A percentile compares a stretch with the other conserved stretches of the same genome.
Conservation (phyloP, 2,888 invertebrate species). For the Megaustenia siamemsis region DNA sequence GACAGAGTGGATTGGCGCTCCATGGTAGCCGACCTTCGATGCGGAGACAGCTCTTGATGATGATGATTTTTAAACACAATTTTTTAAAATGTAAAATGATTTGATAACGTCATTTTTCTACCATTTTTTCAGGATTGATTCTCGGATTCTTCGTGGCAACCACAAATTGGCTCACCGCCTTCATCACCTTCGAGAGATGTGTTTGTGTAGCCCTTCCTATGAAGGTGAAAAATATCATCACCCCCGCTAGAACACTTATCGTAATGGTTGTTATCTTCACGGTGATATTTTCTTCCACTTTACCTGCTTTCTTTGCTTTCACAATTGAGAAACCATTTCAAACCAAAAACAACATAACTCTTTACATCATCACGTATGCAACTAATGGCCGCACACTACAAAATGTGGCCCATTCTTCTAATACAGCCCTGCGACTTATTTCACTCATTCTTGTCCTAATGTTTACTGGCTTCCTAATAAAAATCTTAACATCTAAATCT, state of each 20-base stretch:
- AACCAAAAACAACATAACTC: neutral
- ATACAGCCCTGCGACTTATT: neutral
- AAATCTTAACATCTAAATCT: neutral
- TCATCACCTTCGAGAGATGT: conserved; percentile 30
- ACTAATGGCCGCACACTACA: neutral
- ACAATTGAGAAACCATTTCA: neutral
- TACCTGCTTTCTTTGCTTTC: conserved; percentile 3
- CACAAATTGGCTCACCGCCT: too few relatives aligned
- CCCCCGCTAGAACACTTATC: conserved; percentile 1
- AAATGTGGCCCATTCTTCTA: neutral
- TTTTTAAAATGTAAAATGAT: too few relatives aligned
- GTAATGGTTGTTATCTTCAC: neutral
- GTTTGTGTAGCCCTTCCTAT: conserved; percentile 26
- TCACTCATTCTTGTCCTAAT: neutral
- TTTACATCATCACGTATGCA: neutral
- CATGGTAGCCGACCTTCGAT: too few relatives aligned
- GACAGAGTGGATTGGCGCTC: too few relatives aligned
- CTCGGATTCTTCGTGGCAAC: too few relatives aligned
- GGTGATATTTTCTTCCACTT: neutral
- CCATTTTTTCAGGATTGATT: too few relatives aligned
- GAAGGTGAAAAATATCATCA: conserved; percentile 10
- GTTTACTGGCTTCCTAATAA: neutral
- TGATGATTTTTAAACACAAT: too few relatives aligned
- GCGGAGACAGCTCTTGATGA: too few relatives aligned
- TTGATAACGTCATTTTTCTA: too few relatives aligned